Conservation (phyloP, 2,888 invertebrate species). For the Brachypalpus laphriformis region DNA sequence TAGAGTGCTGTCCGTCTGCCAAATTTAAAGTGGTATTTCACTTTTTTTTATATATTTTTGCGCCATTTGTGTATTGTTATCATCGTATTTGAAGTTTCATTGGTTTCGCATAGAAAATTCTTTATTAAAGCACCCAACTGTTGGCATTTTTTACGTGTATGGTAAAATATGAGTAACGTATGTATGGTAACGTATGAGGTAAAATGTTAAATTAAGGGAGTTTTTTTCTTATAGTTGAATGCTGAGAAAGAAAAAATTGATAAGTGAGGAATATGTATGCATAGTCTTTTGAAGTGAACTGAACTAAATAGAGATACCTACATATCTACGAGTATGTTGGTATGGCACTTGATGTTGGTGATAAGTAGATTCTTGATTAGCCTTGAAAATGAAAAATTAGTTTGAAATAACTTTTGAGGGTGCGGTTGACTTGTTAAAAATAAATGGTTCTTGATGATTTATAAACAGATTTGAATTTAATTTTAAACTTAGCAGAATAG, state of each 20-base stretch:
- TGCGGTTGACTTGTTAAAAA: background rate
- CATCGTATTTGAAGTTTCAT: constrained; percentile 39
- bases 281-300: background rate
- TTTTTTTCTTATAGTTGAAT: no score
- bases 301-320: no score
- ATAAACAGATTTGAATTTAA: background rate
- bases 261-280: background rate
- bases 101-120: background rate
- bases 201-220: constrained; percentile 3
- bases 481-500: background rate
- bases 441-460: background rate
- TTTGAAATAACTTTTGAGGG: background rate
- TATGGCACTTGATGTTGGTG: background rate
- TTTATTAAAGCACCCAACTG: background rate
- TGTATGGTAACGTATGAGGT: no score
- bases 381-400: background rate
- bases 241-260: background rate
- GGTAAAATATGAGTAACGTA: no score
- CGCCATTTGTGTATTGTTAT: constrained; percentile 35
- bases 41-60: constrained; percentile 33
- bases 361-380: background rate
- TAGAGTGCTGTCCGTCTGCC: constrained; percentile 22
- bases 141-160: background rate
- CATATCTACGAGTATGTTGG: no score
- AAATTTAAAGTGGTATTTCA: constrained; percentile 57